Base-by-base conservation (phyloP, 2,888 invertebrate genomes). In the Cyclophora albipunctata region DNA sequence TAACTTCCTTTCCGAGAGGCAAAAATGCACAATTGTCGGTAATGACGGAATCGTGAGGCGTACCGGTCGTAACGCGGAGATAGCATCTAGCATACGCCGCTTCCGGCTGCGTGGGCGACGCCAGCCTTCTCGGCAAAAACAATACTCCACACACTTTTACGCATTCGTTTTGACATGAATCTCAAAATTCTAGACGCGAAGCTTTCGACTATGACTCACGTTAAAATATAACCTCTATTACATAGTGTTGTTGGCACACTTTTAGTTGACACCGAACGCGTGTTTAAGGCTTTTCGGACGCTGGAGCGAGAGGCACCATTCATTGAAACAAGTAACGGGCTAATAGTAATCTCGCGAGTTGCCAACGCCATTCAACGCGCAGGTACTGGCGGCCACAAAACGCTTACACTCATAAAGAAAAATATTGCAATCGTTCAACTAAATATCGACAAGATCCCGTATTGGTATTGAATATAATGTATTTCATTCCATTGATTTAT, bases 271-370 rank as follows among this genome's bases (percentile, higher is more conserved):
- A 53, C 41, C 47, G 59, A 47, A 55, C 54, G 57, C 63, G 67
- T 67, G 59, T 72, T 70, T 74, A 71, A 75, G 71, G 62, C 76
- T 66, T 77, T 77, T 78, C 74, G 69, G 75, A 69, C 66, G 69
- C 70, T 71, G 69, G 72, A 62, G 63, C 67, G 71, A 71, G 75
- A 78, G 76, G 74, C 73, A 79, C 80, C 81, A 84, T 84, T 84
- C 85, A 86, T 85, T 85, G 78, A 86, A 81, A 81, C 77, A 81
- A 84, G 79, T 85, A 85, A 85, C 85, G 85, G 85, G 75, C 80
- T 81, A 81, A 84, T 84, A 84, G 83, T 84, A 81, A 80, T 81
- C 79, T 81, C 70, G 72, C 64, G 75, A 76, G 81, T 78, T 75
- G 76, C 71, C 78, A 74, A 71, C 76, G 81, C 83, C 85, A 84